phyloP scores from a whole-genome alignment of 2,113 vertebrate species.

The Muscicapa adusta region DNA sequence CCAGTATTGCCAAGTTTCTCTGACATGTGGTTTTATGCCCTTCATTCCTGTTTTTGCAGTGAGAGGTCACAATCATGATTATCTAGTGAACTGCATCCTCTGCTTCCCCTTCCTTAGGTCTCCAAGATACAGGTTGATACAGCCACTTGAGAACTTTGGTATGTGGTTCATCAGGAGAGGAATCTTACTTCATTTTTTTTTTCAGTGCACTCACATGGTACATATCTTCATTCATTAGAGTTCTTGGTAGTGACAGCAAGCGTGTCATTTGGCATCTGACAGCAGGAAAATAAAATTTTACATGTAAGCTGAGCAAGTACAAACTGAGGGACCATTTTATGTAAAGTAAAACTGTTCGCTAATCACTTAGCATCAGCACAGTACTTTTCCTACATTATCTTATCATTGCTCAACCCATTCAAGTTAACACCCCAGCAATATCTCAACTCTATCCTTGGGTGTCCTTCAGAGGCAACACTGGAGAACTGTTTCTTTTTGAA shows the following conservation, averaged over 20 bases:
- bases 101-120: not conserved
- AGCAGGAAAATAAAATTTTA: not conserved
- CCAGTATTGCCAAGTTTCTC: not conserved
- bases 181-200: not conserved
- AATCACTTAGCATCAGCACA: not conserved
- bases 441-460: not conserved
- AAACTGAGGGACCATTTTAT: not conserved
- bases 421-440: not conserved
- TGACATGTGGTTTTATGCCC: fast-evolving
- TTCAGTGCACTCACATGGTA: not conserved
- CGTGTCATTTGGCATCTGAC: not conserved
- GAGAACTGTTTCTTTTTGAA: not conserved
- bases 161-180: fast-evolving
- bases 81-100: not conserved
- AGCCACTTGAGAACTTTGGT: not conserved
- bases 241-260: not conserved
- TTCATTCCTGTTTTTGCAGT: not conserved
- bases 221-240: not conserved
- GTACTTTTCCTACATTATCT: not conserved
- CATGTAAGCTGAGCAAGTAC: not conserved
- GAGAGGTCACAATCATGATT: not conserved
- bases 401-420: not conserved
- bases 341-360: not conserved
- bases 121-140: not conserved
- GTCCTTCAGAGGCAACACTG: not conserved